Evolutionary conservation across 2,888 invertebrate species (phyloP).

Genomic region (Polymixis flavicincta): DNA sequence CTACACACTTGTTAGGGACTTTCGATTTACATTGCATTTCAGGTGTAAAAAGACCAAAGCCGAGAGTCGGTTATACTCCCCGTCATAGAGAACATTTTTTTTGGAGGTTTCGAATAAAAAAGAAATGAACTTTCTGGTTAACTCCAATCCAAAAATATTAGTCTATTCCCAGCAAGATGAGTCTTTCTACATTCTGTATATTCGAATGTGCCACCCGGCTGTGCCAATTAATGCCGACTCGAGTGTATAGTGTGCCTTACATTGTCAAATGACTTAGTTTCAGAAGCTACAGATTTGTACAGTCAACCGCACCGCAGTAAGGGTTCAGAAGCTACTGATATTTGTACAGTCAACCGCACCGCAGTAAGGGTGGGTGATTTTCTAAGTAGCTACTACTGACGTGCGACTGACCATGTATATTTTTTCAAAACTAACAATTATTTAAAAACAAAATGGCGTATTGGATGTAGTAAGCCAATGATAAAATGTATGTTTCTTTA

Average conservation of each 20-base stretch:
- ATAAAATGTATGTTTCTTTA: not conserved
- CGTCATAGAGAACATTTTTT: not conserved
- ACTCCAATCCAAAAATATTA: not conserved
- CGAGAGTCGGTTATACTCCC: not conserved
- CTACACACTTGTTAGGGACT: too few relatives aligned
- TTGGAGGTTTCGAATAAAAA: too few relatives aligned
- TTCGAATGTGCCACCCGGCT: not conserved
- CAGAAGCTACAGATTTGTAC: conserved; percentile 2
- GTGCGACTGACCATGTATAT: not conserved
- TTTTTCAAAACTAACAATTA: not conserved
- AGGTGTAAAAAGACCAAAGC: not conserved
- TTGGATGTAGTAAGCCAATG: not conserved
- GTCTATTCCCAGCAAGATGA: not conserved
- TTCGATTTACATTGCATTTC: not conserved
- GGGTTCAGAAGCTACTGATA: not conserved
- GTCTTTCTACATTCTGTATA: not conserved
- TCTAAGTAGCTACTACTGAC: not conserved
- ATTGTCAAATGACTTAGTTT: not conserved
- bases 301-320: too few relatives aligned
- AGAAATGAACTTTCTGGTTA: too few relatives aligned
- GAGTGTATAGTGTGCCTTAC: not conserved
- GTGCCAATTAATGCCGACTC: not conserved
- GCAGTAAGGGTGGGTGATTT: not conserved
- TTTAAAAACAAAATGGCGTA: too few relatives aligned
- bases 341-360: not conserved